Evolutionary conservation across 2,888 invertebrate genomes (phyloP).

Genomic region (Ceramica pisi): DNA sequence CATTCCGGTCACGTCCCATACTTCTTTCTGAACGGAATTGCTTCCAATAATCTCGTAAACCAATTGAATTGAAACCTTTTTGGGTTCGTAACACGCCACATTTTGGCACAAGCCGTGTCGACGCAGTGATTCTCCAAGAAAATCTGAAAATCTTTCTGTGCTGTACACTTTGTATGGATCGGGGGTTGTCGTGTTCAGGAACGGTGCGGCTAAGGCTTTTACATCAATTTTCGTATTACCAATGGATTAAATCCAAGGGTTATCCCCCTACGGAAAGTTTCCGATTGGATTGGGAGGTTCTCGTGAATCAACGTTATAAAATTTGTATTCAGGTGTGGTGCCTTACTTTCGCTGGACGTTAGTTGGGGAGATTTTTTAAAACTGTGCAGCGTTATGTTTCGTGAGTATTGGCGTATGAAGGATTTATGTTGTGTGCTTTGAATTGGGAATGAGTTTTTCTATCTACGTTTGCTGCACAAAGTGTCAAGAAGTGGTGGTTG

Average conservation of each 20-base stretch:
- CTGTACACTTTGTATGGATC: slow-evolving; percentile 85
- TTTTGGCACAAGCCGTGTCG: slow-evolving; percentile 76
- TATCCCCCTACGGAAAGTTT: slow-evolving; percentile 84
- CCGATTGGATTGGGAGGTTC: slow-evolving; percentile 85
- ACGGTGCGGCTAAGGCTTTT: slow-evolving; percentile 83
- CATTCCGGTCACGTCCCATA: slow-evolving; percentile 85
- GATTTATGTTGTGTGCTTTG: slow-evolving; percentile 61
- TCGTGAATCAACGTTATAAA: slow-evolving; percentile 88
- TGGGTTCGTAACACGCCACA: slow-evolving; percentile 81
- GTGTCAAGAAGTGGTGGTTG: slow-evolving; percentile 11
- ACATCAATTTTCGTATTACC: slow-evolving; percentile 91
- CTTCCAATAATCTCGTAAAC: slow-evolving; percentile 83
- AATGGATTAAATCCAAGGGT: slow-evolving; percentile 89
- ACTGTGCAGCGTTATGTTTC: slow-evolving; percentile 61
- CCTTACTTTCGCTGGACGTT: slow-evolving; percentile 82
- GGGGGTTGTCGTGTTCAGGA: slow-evolving; percentile 75
- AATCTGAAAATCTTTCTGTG: slow-evolving; percentile 82
- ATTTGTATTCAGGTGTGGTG: slow-evolving; percentile 88
- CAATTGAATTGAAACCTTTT: slow-evolving; percentile 87
- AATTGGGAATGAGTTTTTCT: slow-evolving; percentile 51
- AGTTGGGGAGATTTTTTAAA: slow-evolving; percentile 83
- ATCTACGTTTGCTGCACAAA: slow-evolving; percentile 25
- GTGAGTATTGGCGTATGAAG: slow-evolving; percentile 62
- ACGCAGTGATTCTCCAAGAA: slow-evolving; percentile 83
- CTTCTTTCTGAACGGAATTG: slow-evolving; percentile 90